These are phyloP conservation scores for Nettapus auritus DNA, from an alignment of 2,113 vertebrate genomes.

Conservation along the genomic window DNA sequence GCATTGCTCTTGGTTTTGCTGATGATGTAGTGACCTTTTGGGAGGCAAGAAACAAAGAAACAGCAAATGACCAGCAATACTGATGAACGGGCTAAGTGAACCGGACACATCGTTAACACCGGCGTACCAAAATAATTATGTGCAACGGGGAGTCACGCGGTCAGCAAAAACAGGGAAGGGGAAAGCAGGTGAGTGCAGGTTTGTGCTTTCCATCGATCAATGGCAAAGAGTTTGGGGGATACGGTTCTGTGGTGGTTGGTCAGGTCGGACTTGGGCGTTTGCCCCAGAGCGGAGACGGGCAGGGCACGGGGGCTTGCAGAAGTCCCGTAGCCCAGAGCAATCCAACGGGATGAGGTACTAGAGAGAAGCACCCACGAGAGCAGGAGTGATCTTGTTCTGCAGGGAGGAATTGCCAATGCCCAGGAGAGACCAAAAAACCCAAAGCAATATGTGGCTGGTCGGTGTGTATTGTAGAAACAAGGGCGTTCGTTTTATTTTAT, in stretches of 20 bases:
- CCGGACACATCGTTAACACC: slow-evolving; percentile 36
- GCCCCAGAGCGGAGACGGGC: neutral
- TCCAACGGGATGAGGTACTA: no score
- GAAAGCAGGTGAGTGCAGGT: neutral
- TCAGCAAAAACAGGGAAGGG: slow-evolving; percentile 22
- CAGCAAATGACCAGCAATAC: slow-evolving; percentile 36
- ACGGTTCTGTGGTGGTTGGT: neutral
- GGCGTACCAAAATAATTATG: slow-evolving; percentile 42
- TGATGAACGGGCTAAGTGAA: slow-evolving; percentile 62
- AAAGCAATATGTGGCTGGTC: accelerated
- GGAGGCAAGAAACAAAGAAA: slow-evolving; percentile 47
- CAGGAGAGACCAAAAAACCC: neutral
- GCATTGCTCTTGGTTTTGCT: slow-evolving; percentile 48
- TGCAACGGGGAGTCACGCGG: neutral
- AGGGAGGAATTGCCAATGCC: neutral
- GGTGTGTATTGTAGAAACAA: neutral
- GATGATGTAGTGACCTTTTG: slow-evolving; percentile 57
- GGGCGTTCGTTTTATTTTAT: neutral
- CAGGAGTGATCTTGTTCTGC: neutral
- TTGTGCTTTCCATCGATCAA: neutral
- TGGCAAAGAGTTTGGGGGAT: neutral
- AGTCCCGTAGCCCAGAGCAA: accelerated
- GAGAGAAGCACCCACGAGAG: neutral
- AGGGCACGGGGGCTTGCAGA: neutral
- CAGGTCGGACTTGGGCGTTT: accelerated